Evolutionary conservation across 1,140 invertebrate genomes (phyloP).

Genomic region (Philotrypesis tridentata): DNA sequence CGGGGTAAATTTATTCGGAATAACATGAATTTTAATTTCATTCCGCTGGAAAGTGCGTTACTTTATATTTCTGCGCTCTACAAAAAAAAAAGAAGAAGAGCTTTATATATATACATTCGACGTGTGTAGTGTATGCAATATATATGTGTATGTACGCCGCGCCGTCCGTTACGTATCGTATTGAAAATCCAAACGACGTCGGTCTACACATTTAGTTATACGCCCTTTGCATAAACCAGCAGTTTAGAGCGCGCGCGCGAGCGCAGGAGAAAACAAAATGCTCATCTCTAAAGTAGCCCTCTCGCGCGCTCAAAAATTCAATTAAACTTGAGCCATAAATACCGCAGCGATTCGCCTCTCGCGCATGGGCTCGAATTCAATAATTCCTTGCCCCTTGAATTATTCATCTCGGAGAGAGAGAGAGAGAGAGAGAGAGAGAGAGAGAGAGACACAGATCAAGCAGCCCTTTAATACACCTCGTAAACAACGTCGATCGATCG

Average conservation of each 20-base stretch:
- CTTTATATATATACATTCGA: no score
- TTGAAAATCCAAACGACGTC: background rate
- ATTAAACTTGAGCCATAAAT: background rate
- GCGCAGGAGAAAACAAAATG: background rate
- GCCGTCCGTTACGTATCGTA: no score
- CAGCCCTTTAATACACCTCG: no score
- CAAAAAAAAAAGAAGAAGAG: no score
- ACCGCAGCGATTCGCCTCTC: background rate
- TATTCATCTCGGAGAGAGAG: background rate
- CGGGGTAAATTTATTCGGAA: background rate
- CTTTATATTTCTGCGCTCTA: no score
- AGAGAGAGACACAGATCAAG: background rate
- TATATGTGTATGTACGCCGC: no score
- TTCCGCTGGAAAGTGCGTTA: no score
- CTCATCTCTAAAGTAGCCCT: background rate
- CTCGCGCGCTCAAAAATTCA: background rate
- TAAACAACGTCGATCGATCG: no score
- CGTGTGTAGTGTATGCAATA: no score
- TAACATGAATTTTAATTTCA: background rate
- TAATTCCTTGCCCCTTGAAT: background rate
- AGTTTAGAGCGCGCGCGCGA: no score
- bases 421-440: background rate
- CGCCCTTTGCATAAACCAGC: background rate
- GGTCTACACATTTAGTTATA: background rate
- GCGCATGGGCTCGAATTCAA: background rate